These are phyloP conservation scores for Antennarius striatus DNA, from an alignment of 2,113 vertebrate species.

Conservation along the genomic window DNA sequence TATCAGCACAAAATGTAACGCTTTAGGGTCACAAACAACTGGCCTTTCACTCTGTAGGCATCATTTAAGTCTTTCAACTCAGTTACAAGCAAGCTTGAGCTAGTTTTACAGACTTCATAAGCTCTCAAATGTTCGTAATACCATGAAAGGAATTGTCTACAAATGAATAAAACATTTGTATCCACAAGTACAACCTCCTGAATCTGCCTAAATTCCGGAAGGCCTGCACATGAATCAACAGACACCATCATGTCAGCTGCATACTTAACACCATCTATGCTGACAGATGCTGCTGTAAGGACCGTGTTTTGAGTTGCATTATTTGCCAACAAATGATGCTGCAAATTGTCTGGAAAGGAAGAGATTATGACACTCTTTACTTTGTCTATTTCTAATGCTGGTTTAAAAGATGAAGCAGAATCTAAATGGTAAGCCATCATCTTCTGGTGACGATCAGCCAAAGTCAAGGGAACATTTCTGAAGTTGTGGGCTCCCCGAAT, in stretches of 20 bases:
- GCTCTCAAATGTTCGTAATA: not conserved
- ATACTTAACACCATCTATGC: not conserved
- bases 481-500: not conserved
- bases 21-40: no score
- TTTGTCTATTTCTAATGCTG: not conserved
- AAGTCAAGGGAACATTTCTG: not conserved
- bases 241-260: conserved; percentile 7
- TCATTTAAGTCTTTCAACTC: not conserved
- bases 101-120: not conserved
- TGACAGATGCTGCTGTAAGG: no score
- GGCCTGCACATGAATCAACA: not conserved
- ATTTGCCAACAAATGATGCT: no score
- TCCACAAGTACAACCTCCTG: not conserved
- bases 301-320: no score
- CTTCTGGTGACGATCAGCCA: not conserved
- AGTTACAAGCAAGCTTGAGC: not conserved
- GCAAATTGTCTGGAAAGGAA: no score
- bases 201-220: conserved; percentile 2
- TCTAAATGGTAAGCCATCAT: conserved; percentile 5
- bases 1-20: no score
- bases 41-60: no score
- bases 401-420: not conserved
- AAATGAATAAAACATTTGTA: not conserved
- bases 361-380: no score
- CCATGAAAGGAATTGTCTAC: not conserved